Percentiles rank a stretch among this genome's conserved stretches.
Conservation (phyloP, 2,113 vertebrate species). For the Rhadina sibilatrix region DNA sequence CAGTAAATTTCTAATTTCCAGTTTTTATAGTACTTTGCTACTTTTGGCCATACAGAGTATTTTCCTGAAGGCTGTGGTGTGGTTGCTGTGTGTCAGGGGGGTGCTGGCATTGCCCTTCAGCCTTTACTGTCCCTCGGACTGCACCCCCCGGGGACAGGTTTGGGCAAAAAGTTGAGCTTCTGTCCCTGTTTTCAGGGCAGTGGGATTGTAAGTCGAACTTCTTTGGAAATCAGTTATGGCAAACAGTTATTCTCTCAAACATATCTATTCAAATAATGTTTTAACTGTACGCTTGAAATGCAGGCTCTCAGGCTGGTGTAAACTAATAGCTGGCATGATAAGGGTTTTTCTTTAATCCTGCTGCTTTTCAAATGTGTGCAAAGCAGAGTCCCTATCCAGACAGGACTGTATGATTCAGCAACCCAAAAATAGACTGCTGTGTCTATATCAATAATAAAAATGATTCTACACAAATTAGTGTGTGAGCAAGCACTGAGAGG, state of each 20-base stretch:
- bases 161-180: neutral
- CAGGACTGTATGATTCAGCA: neutral
- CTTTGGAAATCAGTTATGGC: neutral
- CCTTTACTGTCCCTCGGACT: neutral
- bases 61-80: neutral
- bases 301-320: neutral
- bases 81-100: neutral
- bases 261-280: neutral
- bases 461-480: neutral
- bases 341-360: neutral
- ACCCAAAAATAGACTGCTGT: neutral
- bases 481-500: neutral
- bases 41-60: neutral
- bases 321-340: neutral
- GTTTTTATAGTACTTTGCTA: neutral
- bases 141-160: neutral
- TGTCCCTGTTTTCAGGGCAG: neutral
- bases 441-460: neutral
- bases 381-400: neutral
- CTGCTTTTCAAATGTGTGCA: neutral
- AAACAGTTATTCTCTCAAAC: neutral
- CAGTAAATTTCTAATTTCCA: neutral
- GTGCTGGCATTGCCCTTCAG: neutral
- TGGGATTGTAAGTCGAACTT: rapidly evolving
- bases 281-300: neutral